Conservation (phyloP, 1,140 invertebrate species). For the Lasaia peninsularis region DNA sequence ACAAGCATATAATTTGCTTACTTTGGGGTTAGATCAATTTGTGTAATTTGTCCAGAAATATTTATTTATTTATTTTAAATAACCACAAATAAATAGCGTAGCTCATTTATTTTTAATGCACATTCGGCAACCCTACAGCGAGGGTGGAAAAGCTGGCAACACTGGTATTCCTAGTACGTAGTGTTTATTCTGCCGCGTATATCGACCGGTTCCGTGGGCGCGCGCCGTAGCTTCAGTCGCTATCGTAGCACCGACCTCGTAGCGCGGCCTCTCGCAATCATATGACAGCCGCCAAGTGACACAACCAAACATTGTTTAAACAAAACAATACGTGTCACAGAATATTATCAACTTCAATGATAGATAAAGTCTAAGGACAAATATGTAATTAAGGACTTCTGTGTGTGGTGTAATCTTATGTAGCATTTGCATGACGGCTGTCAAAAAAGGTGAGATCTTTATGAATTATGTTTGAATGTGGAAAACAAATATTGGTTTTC, state of each 20-base stretch:
- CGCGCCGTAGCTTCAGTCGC: conserved; percentile 60
- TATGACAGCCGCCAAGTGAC: conserved; percentile 41
- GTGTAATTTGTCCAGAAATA: too few relatives aligned
- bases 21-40: too few relatives aligned
- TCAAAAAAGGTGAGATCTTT: conserved; percentile 49
- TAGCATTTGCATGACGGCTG: conserved; percentile 50
- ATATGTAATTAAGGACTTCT: conserved; percentile 32
- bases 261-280: conserved; percentile 38
- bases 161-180: conserved; percentile 59
- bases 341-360: not conserved
- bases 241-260: conserved; percentile 33
- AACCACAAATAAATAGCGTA: too few relatives aligned
- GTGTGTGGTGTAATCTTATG: conserved; percentile 41
- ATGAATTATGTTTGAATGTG: not conserved
- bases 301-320: conserved; percentile 31
- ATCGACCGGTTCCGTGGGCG: conserved; percentile 60
- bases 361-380: not conserved
- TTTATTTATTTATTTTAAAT: too few relatives aligned
- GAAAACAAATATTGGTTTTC: not conserved
- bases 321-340: conserved; percentile 45
- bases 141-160: conserved; percentile 41
- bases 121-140: not conserved
- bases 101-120: not conserved
- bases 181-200: conserved; percentile 74
- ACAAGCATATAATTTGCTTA: too few relatives aligned